Evolutionary conservation across 2,888 invertebrate species (phyloP).

Genomic region (Hipparchia semele): DNA sequence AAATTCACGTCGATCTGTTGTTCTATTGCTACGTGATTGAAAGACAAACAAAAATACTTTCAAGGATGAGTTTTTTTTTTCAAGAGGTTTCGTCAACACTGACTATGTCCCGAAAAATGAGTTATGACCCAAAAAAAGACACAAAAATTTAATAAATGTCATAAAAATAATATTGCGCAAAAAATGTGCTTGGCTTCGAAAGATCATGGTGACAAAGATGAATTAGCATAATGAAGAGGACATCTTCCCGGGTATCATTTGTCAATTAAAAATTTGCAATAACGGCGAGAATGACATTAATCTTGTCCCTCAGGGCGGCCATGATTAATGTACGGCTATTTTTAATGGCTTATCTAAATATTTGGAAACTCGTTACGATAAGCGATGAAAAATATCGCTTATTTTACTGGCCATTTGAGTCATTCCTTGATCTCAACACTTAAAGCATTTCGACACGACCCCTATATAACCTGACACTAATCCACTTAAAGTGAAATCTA

Average conservation of each 20-base stretch:
- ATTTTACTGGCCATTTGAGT: neutral
- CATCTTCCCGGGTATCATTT: slow-evolving; percentile 24
- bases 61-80: neutral
- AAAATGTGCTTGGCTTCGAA: neutral
- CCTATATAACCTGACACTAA: too few relatives aligned
- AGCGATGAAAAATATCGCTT: neutral
- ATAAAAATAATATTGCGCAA: neutral
- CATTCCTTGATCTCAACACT: too few relatives aligned
- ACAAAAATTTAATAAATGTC: neutral
- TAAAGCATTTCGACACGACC: too few relatives aligned
- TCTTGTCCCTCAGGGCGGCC: neutral
- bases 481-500: too few relatives aligned
- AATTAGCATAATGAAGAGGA: slow-evolving; percentile 19
- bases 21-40: too few relatives aligned
- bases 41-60: neutral
- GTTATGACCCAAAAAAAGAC: neutral
- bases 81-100: too few relatives aligned
- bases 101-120: neutral
- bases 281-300: slow-evolving; percentile 2
- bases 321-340: slow-evolving; percentile 5
- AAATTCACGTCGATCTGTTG: too few relatives aligned
- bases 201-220: slow-evolving; percentile 16
- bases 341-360: neutral
- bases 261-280: slow-evolving; percentile 26
- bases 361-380: neutral